Percentiles rank a stretch among this genome's conserved stretches.
Conservation (phyloP, 2,888 invertebrate genomes). For the Dicyrtomina minuta region DNA sequence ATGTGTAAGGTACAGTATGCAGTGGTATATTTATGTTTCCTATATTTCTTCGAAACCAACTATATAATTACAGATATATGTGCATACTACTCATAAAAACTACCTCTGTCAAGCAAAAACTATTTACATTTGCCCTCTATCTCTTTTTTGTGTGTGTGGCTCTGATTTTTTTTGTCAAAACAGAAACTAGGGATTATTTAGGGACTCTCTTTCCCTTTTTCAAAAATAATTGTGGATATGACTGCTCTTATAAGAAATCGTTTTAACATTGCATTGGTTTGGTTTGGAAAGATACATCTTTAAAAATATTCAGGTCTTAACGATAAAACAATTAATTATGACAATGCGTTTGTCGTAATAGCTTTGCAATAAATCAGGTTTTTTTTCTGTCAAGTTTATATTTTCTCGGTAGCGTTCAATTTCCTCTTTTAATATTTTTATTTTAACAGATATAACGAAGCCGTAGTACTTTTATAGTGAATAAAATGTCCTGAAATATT, state of each 20-base stretch:
- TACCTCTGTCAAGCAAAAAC: constrained; percentile 11
- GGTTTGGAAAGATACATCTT: too few species aligned
- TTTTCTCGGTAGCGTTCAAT: too few species aligned
- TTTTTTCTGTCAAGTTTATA: too few species aligned
- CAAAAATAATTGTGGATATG: constrained; percentile 3
- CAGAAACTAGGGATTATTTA: constrained; percentile 13
- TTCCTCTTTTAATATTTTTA: too few species aligned
- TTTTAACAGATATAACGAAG: too few species aligned
- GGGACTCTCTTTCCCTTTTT: constrained; percentile 18
- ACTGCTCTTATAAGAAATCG: not conserved
- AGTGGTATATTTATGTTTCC: not conserved
- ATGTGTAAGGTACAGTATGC: not conserved
- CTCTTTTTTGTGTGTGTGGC: constrained; percentile 7
- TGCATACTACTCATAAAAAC: constrained; percentile 5
- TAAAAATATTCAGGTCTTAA: too few species aligned
- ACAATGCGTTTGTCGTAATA: too few species aligned
- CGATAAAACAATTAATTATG: too few species aligned
- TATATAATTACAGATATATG: not conserved
- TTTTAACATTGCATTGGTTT: too few species aligned
- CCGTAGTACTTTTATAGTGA: too few species aligned
- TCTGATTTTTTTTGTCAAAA: constrained; percentile 12
- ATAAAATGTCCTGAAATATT: too few species aligned
- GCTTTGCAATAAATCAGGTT: too few species aligned
- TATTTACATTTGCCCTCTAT: constrained; percentile 15
- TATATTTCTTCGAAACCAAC: not conserved